Evolutionary conservation across 2,113 vertebrate species (phyloP), one percentile per base, ranked within the genome.

Genomic region (Myotis yumanensis): DNA sequence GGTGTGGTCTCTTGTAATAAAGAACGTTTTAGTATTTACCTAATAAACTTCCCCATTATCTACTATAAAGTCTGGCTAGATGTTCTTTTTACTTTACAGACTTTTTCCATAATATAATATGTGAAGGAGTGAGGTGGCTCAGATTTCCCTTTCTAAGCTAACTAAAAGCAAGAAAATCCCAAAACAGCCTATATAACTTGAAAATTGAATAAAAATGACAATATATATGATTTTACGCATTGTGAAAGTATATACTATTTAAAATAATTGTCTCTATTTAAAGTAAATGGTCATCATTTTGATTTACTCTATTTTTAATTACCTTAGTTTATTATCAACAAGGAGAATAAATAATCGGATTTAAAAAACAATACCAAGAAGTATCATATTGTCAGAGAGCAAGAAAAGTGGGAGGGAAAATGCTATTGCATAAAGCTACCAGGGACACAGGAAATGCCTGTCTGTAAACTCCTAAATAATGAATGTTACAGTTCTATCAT

Each of bases 121-220:
- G 14, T 66, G 69, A 87, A 90, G 54, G 16, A 92, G 43, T 88
- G 77, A 92, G 17, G 2, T 72, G 4, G 30, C 69, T 95, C 69
- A 77, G 40, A 86, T 89, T 96, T 96, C 79, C 35, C 32, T 83
- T 86, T 76, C 48, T 54, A 69, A 77, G 57, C 75, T 91, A 90
- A 43, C n/a, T 87, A 18, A 82, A 91, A 81, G 77, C 83, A 43
- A 48, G 32, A 37, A 88, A 84, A 82, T 15, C 22, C 23, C 17
- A 52, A 71, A 88, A 57, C 11, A 85, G 23, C 18, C n/a, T 37
- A 6, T 11, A 68, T 79, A 93, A 76, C 28, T 66, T 71, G n/a
- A 94, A 92, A 86, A 90, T 4, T 69, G 46, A 85, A 85, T 43
- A 52, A 77, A 86, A 93, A 68, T 88, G 30, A 48, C 9, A 18